A percentile compares a stretch with the other conserved stretches of the same genome.
phyloP scores from a whole-genome alignment of 2,888 invertebrate genomes.

The Caenorhabditis drosophilae region DNA sequence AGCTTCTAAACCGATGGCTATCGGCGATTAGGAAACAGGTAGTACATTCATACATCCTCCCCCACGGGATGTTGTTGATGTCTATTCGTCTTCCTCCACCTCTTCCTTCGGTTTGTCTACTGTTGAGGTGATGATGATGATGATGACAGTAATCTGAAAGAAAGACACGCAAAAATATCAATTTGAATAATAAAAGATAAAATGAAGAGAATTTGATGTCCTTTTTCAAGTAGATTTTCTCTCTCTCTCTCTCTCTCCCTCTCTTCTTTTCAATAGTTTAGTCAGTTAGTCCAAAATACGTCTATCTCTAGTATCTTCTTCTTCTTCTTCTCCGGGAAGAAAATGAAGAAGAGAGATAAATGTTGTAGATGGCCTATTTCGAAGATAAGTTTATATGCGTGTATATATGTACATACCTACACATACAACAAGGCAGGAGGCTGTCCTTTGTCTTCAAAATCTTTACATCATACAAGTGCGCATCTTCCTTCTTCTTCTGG shows the following conservation, averaged over 20 bases:
- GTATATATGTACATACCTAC: no score
- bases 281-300: neutral
- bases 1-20: slow-evolving; percentile 29
- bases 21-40: slow-evolving; percentile 37
- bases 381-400: slow-evolving; percentile 38
- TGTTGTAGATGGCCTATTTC: slow-evolving; percentile 45
- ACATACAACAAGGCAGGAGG: no score
- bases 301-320: no score
- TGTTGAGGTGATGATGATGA: no score
- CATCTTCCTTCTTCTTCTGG: slow-evolving; percentile 16
- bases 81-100: neutral
- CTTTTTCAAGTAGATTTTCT: neutral
- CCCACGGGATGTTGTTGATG: no score
- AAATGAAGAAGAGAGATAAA: slow-evolving; percentile 26
- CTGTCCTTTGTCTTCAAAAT: slow-evolving; percentile 33
- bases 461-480: slow-evolving; percentile 24
- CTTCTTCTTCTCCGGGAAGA: no score
- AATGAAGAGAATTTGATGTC: no score
- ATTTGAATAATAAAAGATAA: neutral
- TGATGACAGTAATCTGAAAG: neutral
- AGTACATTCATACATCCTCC: no score
- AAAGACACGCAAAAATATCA: neutral
- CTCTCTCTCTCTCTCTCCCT: neutral
- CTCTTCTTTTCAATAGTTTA: neutral
- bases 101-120: neutral